Evolutionary conservation across 2,888 invertebrate genomes (phyloP), one percentile per base, ranked within the genome.

Genomic region (Venusia cambrica): DNA sequence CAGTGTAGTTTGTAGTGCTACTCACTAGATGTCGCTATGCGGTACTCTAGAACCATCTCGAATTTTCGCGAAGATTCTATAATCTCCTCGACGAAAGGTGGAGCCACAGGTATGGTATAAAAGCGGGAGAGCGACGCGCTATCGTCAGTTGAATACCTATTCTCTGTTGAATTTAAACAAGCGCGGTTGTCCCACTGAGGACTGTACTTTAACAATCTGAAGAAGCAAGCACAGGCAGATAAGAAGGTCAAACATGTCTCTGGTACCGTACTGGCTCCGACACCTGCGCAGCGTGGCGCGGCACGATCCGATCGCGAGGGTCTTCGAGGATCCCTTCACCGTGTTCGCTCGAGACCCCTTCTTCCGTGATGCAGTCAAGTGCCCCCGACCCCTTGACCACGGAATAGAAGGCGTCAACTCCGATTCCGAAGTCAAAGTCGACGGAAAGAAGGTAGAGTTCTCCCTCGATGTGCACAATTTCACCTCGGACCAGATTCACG

Each of bases 391-490:
- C 0, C 11, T 51, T 3, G 74, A 81, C 28, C 80, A 83, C 28
- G 71, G 79, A 8, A 73, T 87, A 30, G 75, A 88, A 41, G 89
- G 88, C 7, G 67, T 85, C 17, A 89, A 88, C 55, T 88, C 89
- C 8, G 89, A 87, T 5, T 87, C 88, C 1, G 89, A 88, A 37
- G 76, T 92, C 2, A 83, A 88, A 38, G 71, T 84, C 8, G 91
- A 91, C 57, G 89, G 90, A n/a, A 90, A 92, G 54, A 91, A 91
- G 39, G 92, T 92, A 45, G 91, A 92, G 62, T 92, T 93, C 4
- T 90, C 90, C 47, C 73, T 94, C 54, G 94, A 95, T 61, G 93
- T 95, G 0, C 90, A 92, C 57, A 93, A 94, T 53, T 95, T 94
- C 58, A 80, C 89, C n/a, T 94, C 95, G 0, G 90, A 92, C 6